Percentiles rank a stretch among this genome's conserved stretches.
Conservation (phyloP, 2,797 vertebrate species). For the Siniperca obscura region DNA sequence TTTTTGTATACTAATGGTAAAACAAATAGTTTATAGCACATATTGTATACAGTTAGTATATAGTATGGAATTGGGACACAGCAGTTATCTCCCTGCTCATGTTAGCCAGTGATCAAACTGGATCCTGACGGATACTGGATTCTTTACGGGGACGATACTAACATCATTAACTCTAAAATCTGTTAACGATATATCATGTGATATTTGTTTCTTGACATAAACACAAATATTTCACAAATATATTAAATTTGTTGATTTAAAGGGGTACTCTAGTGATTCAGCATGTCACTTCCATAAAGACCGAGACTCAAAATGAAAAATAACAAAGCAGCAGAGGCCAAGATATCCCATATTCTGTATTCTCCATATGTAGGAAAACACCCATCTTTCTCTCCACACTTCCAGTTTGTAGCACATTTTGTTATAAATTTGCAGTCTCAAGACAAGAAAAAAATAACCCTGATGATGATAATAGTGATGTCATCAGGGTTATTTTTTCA, state of each 20-base stretch:
- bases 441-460: background rate
- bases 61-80: background rate
- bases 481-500: background rate
- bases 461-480: background rate
- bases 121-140: background rate
- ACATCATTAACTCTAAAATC: background rate
- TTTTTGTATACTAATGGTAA: background rate
- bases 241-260: background rate
- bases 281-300: background rate
- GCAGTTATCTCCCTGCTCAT: background rate
- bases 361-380: background rate
- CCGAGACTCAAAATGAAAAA: background rate
- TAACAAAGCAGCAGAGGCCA: background rate
- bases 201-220: background rate
- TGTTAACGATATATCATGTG: background rate
- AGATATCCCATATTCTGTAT: background rate
- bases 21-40: background rate
- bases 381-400: too few relatives aligned
- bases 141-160: background rate
- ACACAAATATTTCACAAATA: background rate
- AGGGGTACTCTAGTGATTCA: background rate
- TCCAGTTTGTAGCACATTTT: background rate
- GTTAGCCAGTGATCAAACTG: background rate
- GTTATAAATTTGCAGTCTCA: background rate
- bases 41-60: background rate